These are phyloP conservation scores for Eupeodes luniger DNA, from an alignment of 2,888 invertebrate species.

Conservation along the genomic window DNA sequence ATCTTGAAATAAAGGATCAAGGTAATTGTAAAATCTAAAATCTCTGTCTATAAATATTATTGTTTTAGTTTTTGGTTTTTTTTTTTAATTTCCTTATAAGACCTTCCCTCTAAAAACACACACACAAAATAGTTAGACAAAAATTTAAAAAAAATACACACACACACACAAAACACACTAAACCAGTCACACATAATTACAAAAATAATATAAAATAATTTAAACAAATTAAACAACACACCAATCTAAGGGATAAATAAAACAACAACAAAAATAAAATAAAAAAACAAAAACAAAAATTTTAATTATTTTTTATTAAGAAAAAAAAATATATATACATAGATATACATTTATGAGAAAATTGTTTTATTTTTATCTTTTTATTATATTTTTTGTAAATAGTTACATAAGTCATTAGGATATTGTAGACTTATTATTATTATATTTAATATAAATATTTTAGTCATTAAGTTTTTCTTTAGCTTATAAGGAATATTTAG, in stretches of 20 bases:
- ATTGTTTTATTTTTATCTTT: slow-evolving; percentile 66
- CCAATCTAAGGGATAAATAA: slow-evolving; percentile 57
- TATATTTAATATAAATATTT: slow-evolving; percentile 76
- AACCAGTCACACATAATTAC: slow-evolving; percentile 48
- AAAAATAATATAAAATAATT: slow-evolving; percentile 6
- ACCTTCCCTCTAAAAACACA: slow-evolving; percentile 57
- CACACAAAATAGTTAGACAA: slow-evolving; percentile 39
- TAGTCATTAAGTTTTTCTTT: slow-evolving; percentile 64
- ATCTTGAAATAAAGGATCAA: slow-evolving; percentile 70
- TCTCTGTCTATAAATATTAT: slow-evolving; percentile 59
- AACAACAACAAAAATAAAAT: neutral
- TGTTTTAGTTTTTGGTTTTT: slow-evolving; percentile 15
- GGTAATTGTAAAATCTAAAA: slow-evolving; percentile 65
- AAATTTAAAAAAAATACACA: slow-evolving; percentile 3
- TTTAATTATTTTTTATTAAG: slow-evolving; percentile 27
- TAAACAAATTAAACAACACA: slow-evolving; percentile 33
- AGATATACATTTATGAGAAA: slow-evolving; percentile 47
- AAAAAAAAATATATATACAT: slow-evolving; percentile 24
- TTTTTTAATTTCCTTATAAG: slow-evolving; percentile 27
- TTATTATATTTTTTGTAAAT: slow-evolving; percentile 79
- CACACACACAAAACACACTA: slow-evolving; percentile 27
- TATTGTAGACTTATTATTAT: slow-evolving; percentile 75
- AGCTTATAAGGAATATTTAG: slow-evolving; percentile 72
- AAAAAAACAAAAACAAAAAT: neutral
- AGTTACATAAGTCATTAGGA: slow-evolving; percentile 83